phyloP scores from a whole-genome alignment of 2,113 vertebrate genomes.

The Cebus imitator region DNA sequence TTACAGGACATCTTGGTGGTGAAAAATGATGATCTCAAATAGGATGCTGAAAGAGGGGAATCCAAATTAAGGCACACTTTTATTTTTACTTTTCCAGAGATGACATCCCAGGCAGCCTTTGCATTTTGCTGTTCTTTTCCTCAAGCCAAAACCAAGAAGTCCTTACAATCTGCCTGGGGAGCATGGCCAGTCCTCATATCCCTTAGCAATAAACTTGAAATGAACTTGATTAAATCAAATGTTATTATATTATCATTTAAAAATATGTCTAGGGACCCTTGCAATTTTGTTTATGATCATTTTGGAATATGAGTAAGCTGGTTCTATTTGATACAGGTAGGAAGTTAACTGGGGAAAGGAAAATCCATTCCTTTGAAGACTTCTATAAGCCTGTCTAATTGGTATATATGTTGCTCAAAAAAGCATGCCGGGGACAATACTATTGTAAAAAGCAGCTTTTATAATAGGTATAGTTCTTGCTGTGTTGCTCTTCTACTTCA shows the following conservation, averaged over 20 bases:
- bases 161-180: slow-evolving; percentile 30
- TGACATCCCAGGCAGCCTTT: not conserved
- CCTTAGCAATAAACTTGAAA: slow-evolving; percentile 60
- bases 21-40: not conserved
- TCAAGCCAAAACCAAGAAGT: not conserved
- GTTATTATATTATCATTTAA: slow-evolving; percentile 53
- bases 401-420: slow-evolving; percentile 33
- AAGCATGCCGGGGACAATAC: not conserved
- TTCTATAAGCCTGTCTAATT: slow-evolving; percentile 45
- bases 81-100: slow-evolving; percentile 17
- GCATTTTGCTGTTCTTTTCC: not conserved
- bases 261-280: slow-evolving; percentile 56
- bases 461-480: not conserved
- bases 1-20: not conserved
- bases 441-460: slow-evolving; percentile 37
- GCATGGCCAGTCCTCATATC: not conserved
- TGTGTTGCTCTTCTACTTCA: not conserved
- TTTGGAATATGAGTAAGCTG: slow-evolving; percentile 50
- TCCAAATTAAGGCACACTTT: not conserved
- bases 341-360: slow-evolving; percentile 51
- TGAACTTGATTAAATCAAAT: slow-evolving; percentile 63
- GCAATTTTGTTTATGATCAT: slow-evolving; percentile 14
- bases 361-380: not conserved
- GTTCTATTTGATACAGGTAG: slow-evolving; percentile 55
- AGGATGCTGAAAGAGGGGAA: not conserved